Evolutionary conservation across 1,140 invertebrate genomes (phyloP).

Genomic region (Mactra quadrangularis): DNA sequence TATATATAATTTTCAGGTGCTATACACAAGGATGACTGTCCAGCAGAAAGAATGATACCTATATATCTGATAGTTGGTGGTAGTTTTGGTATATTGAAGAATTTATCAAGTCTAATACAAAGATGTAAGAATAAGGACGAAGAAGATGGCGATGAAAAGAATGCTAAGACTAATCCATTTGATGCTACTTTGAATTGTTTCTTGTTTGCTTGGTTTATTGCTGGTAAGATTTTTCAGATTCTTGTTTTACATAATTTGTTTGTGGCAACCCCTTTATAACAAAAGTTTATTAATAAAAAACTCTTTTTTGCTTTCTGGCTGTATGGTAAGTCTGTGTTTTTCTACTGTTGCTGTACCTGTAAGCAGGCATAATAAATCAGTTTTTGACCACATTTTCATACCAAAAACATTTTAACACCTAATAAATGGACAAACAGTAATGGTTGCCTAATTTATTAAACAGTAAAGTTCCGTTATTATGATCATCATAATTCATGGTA

Average conservation of each 20-base stretch:
- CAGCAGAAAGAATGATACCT: conserved; percentile 90
- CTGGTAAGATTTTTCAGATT: conserved; percentile 84
- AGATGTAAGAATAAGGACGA: conserved; percentile 84
- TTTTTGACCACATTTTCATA: too few relatives aligned
- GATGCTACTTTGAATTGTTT: conserved; percentile 88
- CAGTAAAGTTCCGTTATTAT: background rate
- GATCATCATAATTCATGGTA: background rate
- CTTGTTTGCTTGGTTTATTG: conserved; percentile 85
- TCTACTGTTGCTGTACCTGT: too few relatives aligned
- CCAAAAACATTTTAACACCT: background rate
- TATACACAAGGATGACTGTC: conserved; percentile 91
- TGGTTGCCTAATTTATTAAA: background rate
- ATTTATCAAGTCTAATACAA: conserved; percentile 87
- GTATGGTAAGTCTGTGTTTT: too few relatives aligned
- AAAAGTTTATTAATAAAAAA: too few relatives aligned
- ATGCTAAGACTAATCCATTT: conserved; percentile 85
- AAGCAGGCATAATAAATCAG: too few relatives aligned
- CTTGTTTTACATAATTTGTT: too few relatives aligned
- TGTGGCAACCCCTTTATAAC: too few relatives aligned
- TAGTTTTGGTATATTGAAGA: conserved; percentile 88
- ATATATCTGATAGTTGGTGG: conserved; percentile 94
- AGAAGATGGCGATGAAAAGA: conserved; percentile 85
- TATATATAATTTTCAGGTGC: conserved; percentile 90
- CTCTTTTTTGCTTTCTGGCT: too few relatives aligned
- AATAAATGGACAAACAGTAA: background rate